Conservation (phyloP, 2,797 vertebrate species). For the Knipowitschia caucasica region DNA sequence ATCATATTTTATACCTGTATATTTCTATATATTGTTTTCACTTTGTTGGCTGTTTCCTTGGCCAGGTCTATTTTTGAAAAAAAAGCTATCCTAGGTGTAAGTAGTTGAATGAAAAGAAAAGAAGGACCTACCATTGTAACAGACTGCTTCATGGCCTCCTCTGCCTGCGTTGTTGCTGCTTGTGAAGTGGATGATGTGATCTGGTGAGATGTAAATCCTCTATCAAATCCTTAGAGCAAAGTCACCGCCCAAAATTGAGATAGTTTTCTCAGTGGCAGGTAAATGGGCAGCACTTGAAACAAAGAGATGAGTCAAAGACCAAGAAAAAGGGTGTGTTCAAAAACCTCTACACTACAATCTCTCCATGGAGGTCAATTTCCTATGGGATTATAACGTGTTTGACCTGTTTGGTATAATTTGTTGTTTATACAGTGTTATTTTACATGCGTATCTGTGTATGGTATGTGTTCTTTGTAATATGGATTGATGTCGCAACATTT, state of each 20-base stretch:
- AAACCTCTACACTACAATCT: background rate
- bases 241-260: conserved; percentile 47
- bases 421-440: background rate
- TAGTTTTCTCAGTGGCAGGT: background rate
- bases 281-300: conserved; percentile 14
- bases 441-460: background rate
- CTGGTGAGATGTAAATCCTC: conserved; percentile 15
- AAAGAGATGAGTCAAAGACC: conserved; percentile 56
- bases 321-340: conserved; percentile 45
- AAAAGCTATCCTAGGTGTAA: no score
- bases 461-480: background rate
- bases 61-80: no score
- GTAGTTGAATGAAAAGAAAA: background rate
- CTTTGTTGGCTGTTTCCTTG: no score
- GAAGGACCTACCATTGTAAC: conserved; percentile 55
- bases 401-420: background rate
- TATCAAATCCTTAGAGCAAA: conserved; percentile 9
- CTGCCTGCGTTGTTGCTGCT: conserved; percentile 23
- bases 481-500: conserved; percentile 13
- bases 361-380: background rate
- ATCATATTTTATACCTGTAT: no score
- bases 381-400: background rate
- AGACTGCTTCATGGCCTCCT: conserved; percentile 22
- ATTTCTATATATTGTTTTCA: no score
- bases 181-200: conserved; percentile 12